Conservation (phyloP, 2,113 vertebrate species). For the Myocastor coypus region DNA sequence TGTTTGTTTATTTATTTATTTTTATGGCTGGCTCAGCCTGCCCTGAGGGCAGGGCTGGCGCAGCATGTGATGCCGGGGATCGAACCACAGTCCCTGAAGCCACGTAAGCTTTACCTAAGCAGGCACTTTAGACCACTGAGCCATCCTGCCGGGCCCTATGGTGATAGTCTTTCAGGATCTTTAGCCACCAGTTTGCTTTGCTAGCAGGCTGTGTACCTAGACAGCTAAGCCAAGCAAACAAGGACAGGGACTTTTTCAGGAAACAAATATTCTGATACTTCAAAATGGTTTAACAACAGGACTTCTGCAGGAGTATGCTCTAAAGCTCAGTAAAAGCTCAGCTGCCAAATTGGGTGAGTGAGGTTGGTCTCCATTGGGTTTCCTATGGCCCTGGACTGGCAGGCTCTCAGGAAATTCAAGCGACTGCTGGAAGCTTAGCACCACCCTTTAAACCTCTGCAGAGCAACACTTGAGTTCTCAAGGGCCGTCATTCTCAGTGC, state of each 20-base stretch:
- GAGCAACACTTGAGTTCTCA: neutral
- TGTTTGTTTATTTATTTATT: no score
- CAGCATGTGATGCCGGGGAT: no score
- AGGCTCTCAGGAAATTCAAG: neutral
- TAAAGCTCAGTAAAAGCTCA: neutral
- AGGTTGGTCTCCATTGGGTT: neutral
- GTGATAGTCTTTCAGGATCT: neutral
- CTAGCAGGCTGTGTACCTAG: neutral
- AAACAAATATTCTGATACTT: conserved; percentile 43
- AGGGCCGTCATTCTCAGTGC: neutral
- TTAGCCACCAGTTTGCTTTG: neutral
- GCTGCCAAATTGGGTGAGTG: neutral
- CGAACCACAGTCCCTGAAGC: no score
- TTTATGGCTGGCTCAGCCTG: no score
- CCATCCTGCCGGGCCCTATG: no score
- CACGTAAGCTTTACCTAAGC: no score
- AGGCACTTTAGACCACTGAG: neutral
- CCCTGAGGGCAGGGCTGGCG: no score
- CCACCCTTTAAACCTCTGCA: neutral
- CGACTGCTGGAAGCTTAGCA: neutral
- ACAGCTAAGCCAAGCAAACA: neutral
- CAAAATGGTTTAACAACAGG: neutral
- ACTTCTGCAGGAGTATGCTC: neutral
- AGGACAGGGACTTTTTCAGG: conserved; percentile 20
- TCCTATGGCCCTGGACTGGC: neutral